Evolutionary conservation across 1,140 invertebrate genomes (phyloP).

Genomic region (Macrocentrus cingulum): DNA sequence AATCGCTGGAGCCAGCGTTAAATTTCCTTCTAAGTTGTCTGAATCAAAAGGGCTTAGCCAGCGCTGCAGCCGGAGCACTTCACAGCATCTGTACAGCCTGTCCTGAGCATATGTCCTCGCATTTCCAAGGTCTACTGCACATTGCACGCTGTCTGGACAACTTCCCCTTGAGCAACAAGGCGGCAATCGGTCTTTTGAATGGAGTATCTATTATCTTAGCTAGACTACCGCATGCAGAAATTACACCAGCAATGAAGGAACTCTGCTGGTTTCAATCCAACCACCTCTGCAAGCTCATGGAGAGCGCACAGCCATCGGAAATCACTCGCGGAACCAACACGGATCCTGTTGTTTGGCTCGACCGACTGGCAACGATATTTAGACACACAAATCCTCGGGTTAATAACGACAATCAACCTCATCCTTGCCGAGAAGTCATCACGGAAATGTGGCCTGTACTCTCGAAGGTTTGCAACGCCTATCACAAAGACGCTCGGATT

Average conservation of each 20-base stretch:
- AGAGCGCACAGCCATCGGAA: slow-evolving; percentile 49
- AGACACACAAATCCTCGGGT: slow-evolving; percentile 71
- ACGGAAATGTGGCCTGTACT: slow-evolving; percentile 85
- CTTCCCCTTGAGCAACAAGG: slow-evolving; percentile 77
- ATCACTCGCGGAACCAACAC: slow-evolving; percentile 58
- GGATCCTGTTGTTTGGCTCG: slow-evolving; percentile 92
- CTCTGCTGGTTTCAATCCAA: slow-evolving; percentile 77
- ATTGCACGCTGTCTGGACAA: slow-evolving; percentile 78
- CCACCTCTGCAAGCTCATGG: slow-evolving; percentile 65
- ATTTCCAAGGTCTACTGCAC: slow-evolving; percentile 80
- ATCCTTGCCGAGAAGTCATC: slow-evolving; percentile 82
- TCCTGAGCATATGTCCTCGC: slow-evolving; percentile 75
- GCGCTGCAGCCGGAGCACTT: slow-evolving; percentile 75
- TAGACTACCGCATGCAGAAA: slow-evolving; percentile 63
- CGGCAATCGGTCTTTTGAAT: slow-evolving; percentile 81
- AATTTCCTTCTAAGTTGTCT: slow-evolving; percentile 78
- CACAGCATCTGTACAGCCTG: slow-evolving; percentile 78
- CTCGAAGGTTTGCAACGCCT: slow-evolving; percentile 74
- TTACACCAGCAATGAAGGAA: slow-evolving; percentile 74
- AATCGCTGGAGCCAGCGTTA: slow-evolving; percentile 74
- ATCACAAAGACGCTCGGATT: slow-evolving; percentile 79
- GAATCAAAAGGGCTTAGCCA: slow-evolving; percentile 73
- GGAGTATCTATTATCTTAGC: slow-evolving; percentile 69
- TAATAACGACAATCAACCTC: slow-evolving; percentile 63
- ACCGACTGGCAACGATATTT: slow-evolving; percentile 88